These are phyloP conservation scores for Schrankia costaestrigalis DNA, from an alignment of 2,888 invertebrate species.

Conservation along the genomic window DNA sequence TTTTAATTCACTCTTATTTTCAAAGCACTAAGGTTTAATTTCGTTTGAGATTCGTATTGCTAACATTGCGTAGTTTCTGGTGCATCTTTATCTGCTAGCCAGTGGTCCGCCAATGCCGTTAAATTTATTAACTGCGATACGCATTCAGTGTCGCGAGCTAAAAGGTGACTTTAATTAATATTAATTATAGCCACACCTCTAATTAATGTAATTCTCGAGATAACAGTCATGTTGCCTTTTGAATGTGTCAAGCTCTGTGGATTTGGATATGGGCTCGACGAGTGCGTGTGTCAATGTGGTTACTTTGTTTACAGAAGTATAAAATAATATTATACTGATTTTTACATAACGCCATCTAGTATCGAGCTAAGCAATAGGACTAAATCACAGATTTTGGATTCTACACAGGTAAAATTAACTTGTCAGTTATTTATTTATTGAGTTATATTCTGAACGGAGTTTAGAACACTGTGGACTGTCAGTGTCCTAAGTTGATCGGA, in stretches of 20 bases:
- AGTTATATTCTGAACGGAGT: too few relatives aligned
- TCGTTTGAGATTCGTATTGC: conserved; percentile 10
- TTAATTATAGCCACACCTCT: conserved; percentile 79
- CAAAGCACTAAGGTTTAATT: conserved; percentile 26
- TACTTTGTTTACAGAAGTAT: too few relatives aligned
- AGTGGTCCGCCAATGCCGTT: conserved; percentile 65
- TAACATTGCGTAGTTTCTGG: conserved; percentile 45
- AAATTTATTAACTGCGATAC: conserved; percentile 81
- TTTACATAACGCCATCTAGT: too few relatives aligned
- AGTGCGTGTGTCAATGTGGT: too few relatives aligned
- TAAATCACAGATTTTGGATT: too few relatives aligned
- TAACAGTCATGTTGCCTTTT: conserved; percentile 48
- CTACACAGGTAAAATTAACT: too few relatives aligned
- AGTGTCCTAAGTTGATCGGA: too few relatives aligned
- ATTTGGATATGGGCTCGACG: conserved; percentile 18
- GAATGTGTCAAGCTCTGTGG: conserved; percentile 50
- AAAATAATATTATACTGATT: neutral
- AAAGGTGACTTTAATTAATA: conserved; percentile 80
- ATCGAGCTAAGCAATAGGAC: too few relatives aligned
- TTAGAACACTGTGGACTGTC: too few relatives aligned
- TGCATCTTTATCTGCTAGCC: conserved; percentile 72
- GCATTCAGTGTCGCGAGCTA: conserved; percentile 75
- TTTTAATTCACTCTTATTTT: conserved; percentile 13
- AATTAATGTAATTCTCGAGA: conserved; percentile 77
- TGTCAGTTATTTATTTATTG: too few relatives aligned